Percentiles rank a stretch among this genome's conserved stretches.
phyloP scores from a whole-genome alignment of 2,797 vertebrate genomes.

The Sphaeramia orbicularis region DNA sequence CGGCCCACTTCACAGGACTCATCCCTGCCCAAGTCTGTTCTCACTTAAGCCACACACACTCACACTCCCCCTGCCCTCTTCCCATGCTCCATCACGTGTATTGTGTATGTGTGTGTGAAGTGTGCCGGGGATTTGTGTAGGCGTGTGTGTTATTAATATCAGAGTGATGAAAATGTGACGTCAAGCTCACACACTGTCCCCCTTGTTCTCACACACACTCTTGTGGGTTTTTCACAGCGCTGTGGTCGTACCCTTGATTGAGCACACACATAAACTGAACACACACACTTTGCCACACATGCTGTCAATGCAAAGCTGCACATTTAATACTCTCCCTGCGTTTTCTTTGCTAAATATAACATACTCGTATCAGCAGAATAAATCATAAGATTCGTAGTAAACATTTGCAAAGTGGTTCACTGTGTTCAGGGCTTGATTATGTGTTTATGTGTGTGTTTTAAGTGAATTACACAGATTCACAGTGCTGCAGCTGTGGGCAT shows the following conservation, averaged over 20 bases:
- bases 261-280: slow-evolving; percentile 38
- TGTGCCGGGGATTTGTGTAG: slow-evolving; percentile 20
- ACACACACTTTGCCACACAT: slow-evolving; percentile 59
- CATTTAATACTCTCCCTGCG: neutral
- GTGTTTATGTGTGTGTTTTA: neutral
- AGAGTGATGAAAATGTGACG: slow-evolving; percentile 78
- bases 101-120: slow-evolving; percentile 35
- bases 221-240: slow-evolving; percentile 52
- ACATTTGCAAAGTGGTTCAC: neutral
- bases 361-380: slow-evolving; percentile 1
- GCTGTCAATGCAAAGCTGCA: neutral
- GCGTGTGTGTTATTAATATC: slow-evolving; percentile 78
- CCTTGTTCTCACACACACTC: slow-evolving; percentile 76
- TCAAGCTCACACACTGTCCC: slow-evolving; percentile 77
- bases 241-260: slow-evolving; percentile 52
- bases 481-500: slow-evolving; percentile 32
- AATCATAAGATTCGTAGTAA: neutral
- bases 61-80: slow-evolving; percentile 20
- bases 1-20: slow-evolving; percentile 38
- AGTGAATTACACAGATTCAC: slow-evolving; percentile 11
- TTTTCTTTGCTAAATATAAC: neutral
- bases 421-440: slow-evolving; percentile 14
- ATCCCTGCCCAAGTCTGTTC: slow-evolving; percentile 36
- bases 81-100: slow-evolving; percentile 15
- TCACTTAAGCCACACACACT: slow-evolving; percentile 31